phyloP scores from a whole-genome alignment of 2,113 vertebrate species.

The Pagrus major region DNA sequence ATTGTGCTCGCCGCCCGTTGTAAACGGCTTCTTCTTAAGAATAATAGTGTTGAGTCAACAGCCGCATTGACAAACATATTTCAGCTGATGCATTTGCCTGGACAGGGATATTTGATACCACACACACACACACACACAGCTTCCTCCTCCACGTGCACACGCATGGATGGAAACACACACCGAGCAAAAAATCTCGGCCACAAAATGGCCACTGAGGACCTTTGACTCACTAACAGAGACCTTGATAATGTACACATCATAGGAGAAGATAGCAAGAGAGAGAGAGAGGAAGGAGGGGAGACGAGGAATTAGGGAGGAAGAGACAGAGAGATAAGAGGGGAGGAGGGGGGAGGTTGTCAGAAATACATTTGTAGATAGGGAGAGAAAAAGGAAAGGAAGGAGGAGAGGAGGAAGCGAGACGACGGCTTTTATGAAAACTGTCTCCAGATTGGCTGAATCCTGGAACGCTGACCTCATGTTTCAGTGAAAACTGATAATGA shows the following conservation, averaged over 20 bases:
- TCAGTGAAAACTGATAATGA: neutral
- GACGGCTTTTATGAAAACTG: neutral
- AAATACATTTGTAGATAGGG: constrained; percentile 10
- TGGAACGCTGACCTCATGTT: neutral
- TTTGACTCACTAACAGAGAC: constrained; percentile 48
- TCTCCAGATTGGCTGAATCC: neutral
- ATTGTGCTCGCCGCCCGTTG: constrained; percentile 61
- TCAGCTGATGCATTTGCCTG: constrained; percentile 62
- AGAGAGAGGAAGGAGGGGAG: constrained; percentile 8
- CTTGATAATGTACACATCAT: constrained; percentile 19
- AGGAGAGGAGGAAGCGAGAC: neutral
- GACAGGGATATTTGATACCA: constrained; percentile 67
- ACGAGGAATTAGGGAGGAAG: constrained; percentile 43
- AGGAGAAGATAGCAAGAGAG: constrained; percentile 18
- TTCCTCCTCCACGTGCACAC: constrained; percentile 9
- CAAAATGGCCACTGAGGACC: constrained; percentile 77
- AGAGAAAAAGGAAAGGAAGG: neutral
- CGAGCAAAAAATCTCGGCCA: constrained; percentile 43
- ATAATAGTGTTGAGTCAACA: constrained; percentile 75
- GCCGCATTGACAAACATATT: constrained; percentile 73
- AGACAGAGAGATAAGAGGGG: constrained; percentile 30
- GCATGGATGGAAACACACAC: constrained; percentile 24
- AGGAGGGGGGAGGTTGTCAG: constrained; percentile 4
- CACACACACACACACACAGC: constrained; percentile 22
- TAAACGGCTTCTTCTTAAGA: constrained; percentile 72